Evolutionary conservation across 1,140 invertebrate genomes (phyloP).

Genomic region (Dendrolimus punctatus): DNA sequence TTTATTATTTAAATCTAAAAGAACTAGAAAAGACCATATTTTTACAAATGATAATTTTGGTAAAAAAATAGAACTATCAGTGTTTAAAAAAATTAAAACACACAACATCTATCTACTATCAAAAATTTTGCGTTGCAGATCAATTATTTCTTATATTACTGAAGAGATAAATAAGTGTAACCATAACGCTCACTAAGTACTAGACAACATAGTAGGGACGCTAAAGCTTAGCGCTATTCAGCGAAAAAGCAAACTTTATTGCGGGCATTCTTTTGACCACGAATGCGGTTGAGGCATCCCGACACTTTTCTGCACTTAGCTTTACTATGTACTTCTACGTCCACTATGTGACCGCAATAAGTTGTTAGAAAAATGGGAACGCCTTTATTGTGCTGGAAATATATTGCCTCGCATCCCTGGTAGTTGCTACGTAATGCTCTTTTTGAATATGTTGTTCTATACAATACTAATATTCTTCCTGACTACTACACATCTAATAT

Average conservation of each 20-base stretch:
- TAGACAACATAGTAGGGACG: no score
- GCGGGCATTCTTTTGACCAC: slow-evolving; percentile 31
- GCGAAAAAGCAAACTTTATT: slow-evolving; percentile 29
- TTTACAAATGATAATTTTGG: no score
- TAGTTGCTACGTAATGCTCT: slow-evolving; percentile 5
- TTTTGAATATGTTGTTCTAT: neutral
- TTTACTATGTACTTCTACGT: slow-evolving; percentile 13
- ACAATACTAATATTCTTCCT: no score
- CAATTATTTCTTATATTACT: no score
- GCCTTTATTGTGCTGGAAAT: slow-evolving; percentile 42
- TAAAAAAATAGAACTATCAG: no score
- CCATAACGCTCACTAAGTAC: slow-evolving; percentile 1
- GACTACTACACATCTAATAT: no score
- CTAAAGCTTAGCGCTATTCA: slow-evolving; percentile 14
- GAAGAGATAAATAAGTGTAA: no score
- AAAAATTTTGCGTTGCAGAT: no score
- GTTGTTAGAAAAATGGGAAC: slow-evolving; percentile 34
- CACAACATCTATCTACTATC: no score
- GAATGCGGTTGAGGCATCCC: slow-evolving; percentile 13
- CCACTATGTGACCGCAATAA: slow-evolving; percentile 37
- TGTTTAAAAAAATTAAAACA: no score
- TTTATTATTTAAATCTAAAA: no score
- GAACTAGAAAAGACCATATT: no score
- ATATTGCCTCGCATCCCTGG: slow-evolving; percentile 32
- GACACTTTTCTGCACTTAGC: slow-evolving; percentile 48